A percentile compares a stretch with the other conserved stretches of the same genome.
Evolutionary conservation across 1,140 invertebrate genomes (phyloP).

Genomic region (Scaptodrosophila lebanonensis): DNA sequence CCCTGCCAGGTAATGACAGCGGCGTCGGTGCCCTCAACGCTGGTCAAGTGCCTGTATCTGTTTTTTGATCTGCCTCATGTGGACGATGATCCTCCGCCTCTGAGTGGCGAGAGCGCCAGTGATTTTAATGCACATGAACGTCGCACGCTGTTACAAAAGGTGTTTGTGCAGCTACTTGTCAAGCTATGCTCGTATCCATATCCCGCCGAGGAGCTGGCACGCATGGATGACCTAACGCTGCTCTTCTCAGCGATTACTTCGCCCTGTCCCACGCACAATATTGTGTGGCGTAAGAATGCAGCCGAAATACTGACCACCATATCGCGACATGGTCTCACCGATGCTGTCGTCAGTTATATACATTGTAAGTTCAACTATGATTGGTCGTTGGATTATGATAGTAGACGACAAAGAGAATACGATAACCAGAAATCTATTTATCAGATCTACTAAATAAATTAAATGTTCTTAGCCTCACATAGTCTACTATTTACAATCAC

Average conservation of each 20-base stretch:
- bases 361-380: constrained; percentile 89
- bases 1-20: constrained; percentile 91
- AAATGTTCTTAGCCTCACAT: constrained; percentile 4
- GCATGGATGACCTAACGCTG: constrained; percentile 96
- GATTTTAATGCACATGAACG: constrained; percentile 95
- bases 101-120: constrained; percentile 78
- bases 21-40: constrained; percentile 95
- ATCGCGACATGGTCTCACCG: constrained; percentile 94
- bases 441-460: too few relatives aligned
- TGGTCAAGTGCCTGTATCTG: constrained; percentile 98
- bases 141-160: constrained; percentile 94
- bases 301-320: constrained; percentile 94
- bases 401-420: too few relatives aligned
- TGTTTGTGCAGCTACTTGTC: constrained; percentile 97
- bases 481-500: background rate
- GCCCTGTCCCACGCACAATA: constrained; percentile 93
- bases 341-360: constrained; percentile 96
- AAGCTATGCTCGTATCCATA: constrained; percentile 93
- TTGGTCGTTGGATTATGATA: too few relatives aligned
- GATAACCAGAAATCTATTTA: too few relatives aligned
- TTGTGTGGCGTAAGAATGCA: constrained; percentile 97
- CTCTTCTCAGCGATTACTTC: constrained; percentile 98
- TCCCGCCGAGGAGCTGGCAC: constrained; percentile 96
- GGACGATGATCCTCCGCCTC: constrained; percentile 82
- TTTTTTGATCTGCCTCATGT: constrained; percentile 98